phyloP scores from a whole-genome alignment of 2,113 vertebrate species.

The Tichodroma muraria region DNA sequence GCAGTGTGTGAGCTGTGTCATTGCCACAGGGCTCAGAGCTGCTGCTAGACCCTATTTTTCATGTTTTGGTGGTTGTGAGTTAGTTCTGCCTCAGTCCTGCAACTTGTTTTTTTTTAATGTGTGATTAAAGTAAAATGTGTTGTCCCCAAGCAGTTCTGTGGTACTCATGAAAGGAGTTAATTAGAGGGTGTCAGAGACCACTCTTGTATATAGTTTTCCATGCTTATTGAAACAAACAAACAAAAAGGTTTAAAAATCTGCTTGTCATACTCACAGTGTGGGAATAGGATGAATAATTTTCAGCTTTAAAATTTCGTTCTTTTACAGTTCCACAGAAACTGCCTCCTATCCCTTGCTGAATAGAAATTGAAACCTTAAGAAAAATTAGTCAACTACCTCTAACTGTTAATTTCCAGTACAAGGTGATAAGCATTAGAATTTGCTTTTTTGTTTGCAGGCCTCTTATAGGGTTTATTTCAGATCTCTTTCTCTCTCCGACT shows the following conservation, averaged over 20 bases:
- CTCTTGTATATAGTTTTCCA: not conserved
- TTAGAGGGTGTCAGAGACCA: not conserved
- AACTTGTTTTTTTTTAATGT: not conserved
- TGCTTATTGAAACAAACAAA: not conserved
- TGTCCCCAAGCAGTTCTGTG: not conserved
- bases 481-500: not conserved
- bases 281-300: not conserved
- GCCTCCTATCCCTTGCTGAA: not conserved
- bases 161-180: not conserved
- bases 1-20: not conserved
- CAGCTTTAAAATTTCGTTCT: not conserved
- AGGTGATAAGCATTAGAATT: not conserved
- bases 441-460: not conserved
- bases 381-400: not conserved
- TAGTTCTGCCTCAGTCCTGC: not conserved
- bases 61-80: not conserved
- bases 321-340: not conserved
- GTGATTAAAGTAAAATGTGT: not conserved
- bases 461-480: not conserved
- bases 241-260: not conserved
- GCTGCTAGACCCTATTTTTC: not conserved
- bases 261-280: not conserved
- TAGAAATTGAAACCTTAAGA: not conserved
- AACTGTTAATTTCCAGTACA: not conserved
- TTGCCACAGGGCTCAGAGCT: not conserved